Conservation (phyloP, 2,113 vertebrate species). For the Malurus melanocephalus region DNA sequence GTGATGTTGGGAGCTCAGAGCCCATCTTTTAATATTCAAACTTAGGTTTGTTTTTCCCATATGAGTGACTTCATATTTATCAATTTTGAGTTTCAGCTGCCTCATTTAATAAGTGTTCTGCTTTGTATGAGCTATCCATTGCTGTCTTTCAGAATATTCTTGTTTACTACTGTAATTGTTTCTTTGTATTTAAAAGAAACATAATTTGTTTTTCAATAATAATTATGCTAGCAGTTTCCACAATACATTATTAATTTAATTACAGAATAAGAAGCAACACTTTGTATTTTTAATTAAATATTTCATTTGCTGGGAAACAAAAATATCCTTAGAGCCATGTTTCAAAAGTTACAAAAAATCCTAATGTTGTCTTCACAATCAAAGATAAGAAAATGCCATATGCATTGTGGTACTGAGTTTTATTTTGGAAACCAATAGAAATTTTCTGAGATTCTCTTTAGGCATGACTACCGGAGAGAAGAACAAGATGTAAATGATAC, state of each 20-base stretch:
- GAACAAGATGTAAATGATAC: not conserved
- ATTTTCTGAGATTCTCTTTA: not conserved
- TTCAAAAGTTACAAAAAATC: not conserved
- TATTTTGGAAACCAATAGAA: not conserved
- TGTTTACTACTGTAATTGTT: conserved; percentile 4
- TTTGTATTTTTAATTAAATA: conserved; percentile 16
- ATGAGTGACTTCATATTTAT: conserved; percentile 14
- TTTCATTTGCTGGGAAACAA: not conserved
- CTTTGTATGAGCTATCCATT: not conserved
- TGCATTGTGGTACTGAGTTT: not conserved
- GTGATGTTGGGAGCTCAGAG: conserved; percentile 4
- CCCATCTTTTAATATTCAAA: conserved; percentile 11
- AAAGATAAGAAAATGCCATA: not conserved
- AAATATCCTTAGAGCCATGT: not conserved
- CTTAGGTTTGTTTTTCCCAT: conserved; percentile 29
- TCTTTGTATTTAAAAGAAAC: conserved; percentile 20
- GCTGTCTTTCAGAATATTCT: conserved; percentile 21
- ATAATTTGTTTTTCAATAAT: conserved; percentile 24
- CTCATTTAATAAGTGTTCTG: conserved; percentile 8
- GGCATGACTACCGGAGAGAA: not conserved
- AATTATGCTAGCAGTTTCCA: not conserved
- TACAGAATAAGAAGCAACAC: not conserved
- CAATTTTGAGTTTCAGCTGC: conserved; percentile 13
- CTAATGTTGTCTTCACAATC: not conserved
- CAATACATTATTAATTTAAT: conserved; percentile 41